A percentile compares a stretch with the other conserved stretches of the same genome.
phyloP scores from a whole-genome alignment of 2,888 invertebrate genomes.

The Molanna angustata region DNA sequence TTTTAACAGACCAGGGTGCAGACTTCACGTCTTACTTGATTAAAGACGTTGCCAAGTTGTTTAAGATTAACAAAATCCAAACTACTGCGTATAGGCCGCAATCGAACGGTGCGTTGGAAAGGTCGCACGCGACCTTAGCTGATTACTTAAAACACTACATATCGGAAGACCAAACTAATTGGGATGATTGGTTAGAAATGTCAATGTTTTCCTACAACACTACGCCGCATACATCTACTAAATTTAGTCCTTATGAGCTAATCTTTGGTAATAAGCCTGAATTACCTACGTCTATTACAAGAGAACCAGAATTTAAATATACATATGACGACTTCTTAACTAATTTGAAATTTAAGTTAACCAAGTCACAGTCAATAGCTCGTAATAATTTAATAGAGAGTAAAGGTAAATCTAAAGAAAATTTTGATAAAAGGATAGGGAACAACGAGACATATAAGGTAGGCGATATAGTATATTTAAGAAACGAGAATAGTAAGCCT shows the following conservation, averaged over 20 bases:
- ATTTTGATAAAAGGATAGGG: conserved; percentile 30
- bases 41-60: conserved; percentile 35
- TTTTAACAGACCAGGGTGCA: conserved; percentile 54
- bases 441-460: conserved; percentile 26
- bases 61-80: conserved; percentile 37
- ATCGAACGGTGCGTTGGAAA: conserved; percentile 37
- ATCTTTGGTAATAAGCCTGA: conserved; percentile 34
- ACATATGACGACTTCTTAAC: conserved; percentile 35
- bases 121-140: conserved; percentile 36
- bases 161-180: conserved; percentile 35
- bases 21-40: conserved; percentile 41
- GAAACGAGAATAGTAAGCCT: conserved; percentile 20
- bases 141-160: conserved; percentile 38
- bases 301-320: conserved; percentile 34
- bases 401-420: conserved; percentile 33
- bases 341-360: conserved; percentile 29
- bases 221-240: conserved; percentile 35
- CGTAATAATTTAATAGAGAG: conserved; percentile 32
- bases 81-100: conserved; percentile 37
- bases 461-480: conserved; percentile 30
- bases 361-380: conserved; percentile 33
- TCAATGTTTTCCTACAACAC: conserved; percentile 37
- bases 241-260: conserved; percentile 36
- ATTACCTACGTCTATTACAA: conserved; percentile 31
- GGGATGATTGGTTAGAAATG: conserved; percentile 37